phyloP scores from a whole-genome alignment of 1,140 invertebrate genomes.

The Rhyacophila brunnea region DNA sequence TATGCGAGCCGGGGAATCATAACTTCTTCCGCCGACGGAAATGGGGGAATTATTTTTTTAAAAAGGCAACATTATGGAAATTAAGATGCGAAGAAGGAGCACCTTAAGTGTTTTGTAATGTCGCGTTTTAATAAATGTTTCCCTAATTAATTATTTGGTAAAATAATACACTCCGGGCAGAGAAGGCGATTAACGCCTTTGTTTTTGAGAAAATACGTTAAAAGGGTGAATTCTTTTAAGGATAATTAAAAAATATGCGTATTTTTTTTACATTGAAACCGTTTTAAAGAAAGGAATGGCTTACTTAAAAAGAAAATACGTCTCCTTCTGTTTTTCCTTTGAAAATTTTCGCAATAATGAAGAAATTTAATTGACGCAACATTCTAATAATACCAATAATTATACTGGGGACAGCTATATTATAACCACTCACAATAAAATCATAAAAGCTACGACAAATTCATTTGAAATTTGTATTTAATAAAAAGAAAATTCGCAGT shows the following conservation, averaged over 20 bases:
- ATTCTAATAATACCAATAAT: not conserved
- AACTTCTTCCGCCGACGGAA: conserved; percentile 25
- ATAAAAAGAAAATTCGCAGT: too few species aligned
- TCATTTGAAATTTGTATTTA: too few species aligned
- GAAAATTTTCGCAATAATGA: not conserved
- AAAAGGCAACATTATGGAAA: conserved; percentile 35
- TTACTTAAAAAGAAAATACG: too few species aligned
- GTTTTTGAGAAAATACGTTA: conserved; percentile 16
- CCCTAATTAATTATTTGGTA: conserved; percentile 35
- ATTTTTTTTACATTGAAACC: too few species aligned
- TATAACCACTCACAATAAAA: too few species aligned
- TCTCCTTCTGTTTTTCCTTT: too few species aligned
- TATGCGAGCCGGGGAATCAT: conserved; percentile 30
- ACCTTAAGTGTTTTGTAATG: conserved; percentile 37
- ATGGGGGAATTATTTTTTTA: conserved; percentile 32
- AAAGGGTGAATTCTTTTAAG: conserved; percentile 6
- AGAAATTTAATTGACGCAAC: not conserved
- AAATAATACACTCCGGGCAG: conserved; percentile 26
- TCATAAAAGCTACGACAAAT: too few species aligned
- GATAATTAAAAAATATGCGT: too few species aligned
- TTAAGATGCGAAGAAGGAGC: conserved; percentile 32
- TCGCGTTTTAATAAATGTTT: conserved; percentile 35
- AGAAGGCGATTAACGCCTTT: conserved; percentile 20
- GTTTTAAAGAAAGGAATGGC: too few species aligned
- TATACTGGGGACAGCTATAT: too few species aligned